Percentiles rank a stretch among this genome's conserved stretches.
Conservation (phyloP, 2,113 vertebrate genomes). For the Brevimyrus niger region DNA sequence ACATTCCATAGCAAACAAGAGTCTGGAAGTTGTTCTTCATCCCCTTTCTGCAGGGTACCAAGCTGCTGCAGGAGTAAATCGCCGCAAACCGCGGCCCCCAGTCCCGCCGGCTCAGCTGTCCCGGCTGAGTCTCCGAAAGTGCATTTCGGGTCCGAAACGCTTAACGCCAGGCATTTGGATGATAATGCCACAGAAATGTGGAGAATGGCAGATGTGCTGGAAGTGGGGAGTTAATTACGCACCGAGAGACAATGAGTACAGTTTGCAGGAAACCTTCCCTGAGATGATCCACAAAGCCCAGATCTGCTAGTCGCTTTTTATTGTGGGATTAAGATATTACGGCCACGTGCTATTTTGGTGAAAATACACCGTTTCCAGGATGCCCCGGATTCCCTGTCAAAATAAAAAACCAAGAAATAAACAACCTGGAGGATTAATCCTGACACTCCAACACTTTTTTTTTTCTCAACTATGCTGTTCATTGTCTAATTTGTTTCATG, state of each 20-base stretch:
- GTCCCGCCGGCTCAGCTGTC: neutral
- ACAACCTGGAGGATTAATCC: neutral
- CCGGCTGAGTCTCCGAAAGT: neutral
- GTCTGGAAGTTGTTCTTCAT: neutral
- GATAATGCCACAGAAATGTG: neutral
- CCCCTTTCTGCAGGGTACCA: slow-evolving; percentile 7
- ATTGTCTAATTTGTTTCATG: neutral
- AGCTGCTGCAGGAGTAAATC: neutral
- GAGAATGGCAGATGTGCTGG: neutral
- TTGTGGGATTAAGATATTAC: neutral
- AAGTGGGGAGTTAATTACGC: neutral
- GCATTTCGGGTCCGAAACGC: neutral
- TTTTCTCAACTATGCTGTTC: neutral
- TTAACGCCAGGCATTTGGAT: slow-evolving; percentile 1
- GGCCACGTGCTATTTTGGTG: neutral
- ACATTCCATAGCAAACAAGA: neutral
- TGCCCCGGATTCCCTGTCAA: neutral
- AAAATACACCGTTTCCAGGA: neutral
- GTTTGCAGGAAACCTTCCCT: neutral
- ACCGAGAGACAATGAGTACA: neutral
- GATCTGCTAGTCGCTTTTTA: neutral
- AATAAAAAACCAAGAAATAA: neutral
- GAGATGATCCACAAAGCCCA: neutral
- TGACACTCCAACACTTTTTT: neutral
- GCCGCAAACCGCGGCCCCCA: neutral